Conservation (phyloP, 2,797 vertebrate species). For the Eulemur rubriventer region DNA sequence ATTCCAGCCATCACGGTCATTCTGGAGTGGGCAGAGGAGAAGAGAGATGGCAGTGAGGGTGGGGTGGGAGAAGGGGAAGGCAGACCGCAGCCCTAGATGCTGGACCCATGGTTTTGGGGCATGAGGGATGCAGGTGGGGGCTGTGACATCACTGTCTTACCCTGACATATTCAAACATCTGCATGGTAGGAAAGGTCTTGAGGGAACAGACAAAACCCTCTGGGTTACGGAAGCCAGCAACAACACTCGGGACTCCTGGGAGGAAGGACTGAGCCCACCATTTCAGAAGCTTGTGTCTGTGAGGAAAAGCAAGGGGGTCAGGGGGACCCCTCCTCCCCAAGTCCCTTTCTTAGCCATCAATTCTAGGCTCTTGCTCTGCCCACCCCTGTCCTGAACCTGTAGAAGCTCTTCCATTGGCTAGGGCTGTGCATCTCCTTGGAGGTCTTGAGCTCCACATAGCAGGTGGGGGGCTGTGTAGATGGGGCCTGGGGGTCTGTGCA, state of each 20-base stretch:
- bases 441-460: conserved; percentile 95
- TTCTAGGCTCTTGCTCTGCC: not conserved
- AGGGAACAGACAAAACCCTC: conserved; percentile 89
- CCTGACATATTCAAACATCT: conserved; percentile 94
- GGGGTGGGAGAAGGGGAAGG: not conserved
- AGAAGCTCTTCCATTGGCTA: conserved; percentile 92
- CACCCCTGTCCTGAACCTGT: conserved; percentile 83
- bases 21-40: conserved; percentile 79
- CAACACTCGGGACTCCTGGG: conserved; percentile 88
- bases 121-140: no score
- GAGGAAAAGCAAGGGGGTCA: conserved; percentile 34
- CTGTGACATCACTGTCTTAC: conserved; percentile 76
- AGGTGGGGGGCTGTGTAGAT: conserved; percentile 87
- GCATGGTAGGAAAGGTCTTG: conserved; percentile 90
- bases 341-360: not conserved
- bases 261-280: conserved; percentile 87
- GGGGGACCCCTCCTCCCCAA: not conserved
- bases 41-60: not conserved
- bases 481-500: conserved; percentile 87
- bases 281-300: conserved; percentile 83
- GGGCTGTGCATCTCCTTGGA: conserved; percentile 92
- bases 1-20: conserved; percentile 92
- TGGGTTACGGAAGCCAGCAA: conserved; percentile 92
- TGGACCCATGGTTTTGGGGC: not conserved
- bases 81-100: no score